Evolutionary conservation across 37 sponge, comb jelly and placozoan species (phyloP).

Genomic region (Chondrilla cf. caribensis): DNA sequence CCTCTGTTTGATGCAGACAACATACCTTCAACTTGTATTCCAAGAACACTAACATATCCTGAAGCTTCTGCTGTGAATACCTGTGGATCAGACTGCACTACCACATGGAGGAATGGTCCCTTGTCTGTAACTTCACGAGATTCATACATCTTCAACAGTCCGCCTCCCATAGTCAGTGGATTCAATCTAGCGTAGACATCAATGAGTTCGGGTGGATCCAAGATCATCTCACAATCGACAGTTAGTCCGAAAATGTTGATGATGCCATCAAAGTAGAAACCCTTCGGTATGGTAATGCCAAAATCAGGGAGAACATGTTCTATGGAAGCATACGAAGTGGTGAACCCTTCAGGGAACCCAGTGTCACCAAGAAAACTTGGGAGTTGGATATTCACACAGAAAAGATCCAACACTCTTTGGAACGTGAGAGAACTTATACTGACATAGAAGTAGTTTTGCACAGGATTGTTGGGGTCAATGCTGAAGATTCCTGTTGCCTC

Average conservation of each 20-base stretch:
- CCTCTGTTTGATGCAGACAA: neutral
- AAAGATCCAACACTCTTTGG: conserved; percentile 11
- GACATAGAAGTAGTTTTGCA: conserved; percentile 35
- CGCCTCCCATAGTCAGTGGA: conserved; percentile 8
- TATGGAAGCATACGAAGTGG: conserved; percentile 1
- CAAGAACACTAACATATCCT: conserved; percentile 23
- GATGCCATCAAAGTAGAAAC: conserved; percentile 26
- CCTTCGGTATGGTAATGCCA: conserved; percentile 16
- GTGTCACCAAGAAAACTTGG: conserved; percentile 27
- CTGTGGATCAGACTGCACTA: neutral
- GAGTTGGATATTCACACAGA: conserved; percentile 16
- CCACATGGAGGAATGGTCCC: conserved; percentile 26
- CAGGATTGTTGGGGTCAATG: neutral
- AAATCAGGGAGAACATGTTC: conserved; percentile 3
- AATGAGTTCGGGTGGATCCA: conserved; percentile 17
- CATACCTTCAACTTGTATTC: conserved; percentile 18
- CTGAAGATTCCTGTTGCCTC: conserved; percentile 17
- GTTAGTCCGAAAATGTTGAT: conserved; percentile 32
- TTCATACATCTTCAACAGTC: conserved; percentile 23
- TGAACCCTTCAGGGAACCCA: conserved; percentile 40
- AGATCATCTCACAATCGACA: neutral
- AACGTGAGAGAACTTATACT: conserved; percentile 12
- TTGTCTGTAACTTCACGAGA: neutral
- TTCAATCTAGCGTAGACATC: conserved; percentile 1
- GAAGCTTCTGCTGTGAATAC: neutral